Base-by-base conservation (phyloP, 1,140 invertebrate species). In the Nephotettix cincticeps region DNA sequence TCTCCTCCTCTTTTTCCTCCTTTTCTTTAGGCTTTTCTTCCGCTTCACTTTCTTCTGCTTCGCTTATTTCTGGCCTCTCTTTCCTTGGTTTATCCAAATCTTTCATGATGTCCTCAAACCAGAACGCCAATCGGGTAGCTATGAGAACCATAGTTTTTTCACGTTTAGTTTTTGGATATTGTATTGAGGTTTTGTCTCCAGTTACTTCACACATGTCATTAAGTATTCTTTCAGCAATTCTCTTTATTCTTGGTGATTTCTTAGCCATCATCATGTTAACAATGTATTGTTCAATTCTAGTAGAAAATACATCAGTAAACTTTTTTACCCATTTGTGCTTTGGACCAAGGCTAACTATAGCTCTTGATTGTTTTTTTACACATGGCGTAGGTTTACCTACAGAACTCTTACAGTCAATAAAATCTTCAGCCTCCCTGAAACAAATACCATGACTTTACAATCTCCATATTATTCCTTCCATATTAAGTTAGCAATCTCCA, bases 241-340 rank as follows among this genome's bases (percentile, higher is more conserved):
- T 64, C 21, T 65, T 56, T 27, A 43, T 29, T 40, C 72, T 30
- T 19, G 58, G 30, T 51, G 65, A 68, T 64, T 69, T 51, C 17
- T 54, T 32, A 25, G 56, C 67, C 21, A 67, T 45, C 32, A 73
- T 27, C 58, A 70, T 71, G 1, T 32, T 43, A 0, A 71, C 65
- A 40, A 73, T 68, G 67, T 73, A 73, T 51, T 68, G 54, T 14
- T 70, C 66, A 4, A 73, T 68, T 36, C 71, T 73, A 28, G 21
- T 67, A 30, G 72, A 25, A 19, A 71, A 47, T 25, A 73, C 27
- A 45, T 58, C 51, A 2, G 66, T 47, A 29, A 71, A 73, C 32
- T 73, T 40, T 47, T 69, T 71, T 0, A 71, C 29, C 72, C 72
- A 73, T 30, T 66, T 63, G 21, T 64, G 21, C 43, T 61, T 61